Evolutionary conservation across 2,888 invertebrate genomes (phyloP), one percentile per base, ranked within the genome.

Genomic region (Epiblema foenella): DNA sequence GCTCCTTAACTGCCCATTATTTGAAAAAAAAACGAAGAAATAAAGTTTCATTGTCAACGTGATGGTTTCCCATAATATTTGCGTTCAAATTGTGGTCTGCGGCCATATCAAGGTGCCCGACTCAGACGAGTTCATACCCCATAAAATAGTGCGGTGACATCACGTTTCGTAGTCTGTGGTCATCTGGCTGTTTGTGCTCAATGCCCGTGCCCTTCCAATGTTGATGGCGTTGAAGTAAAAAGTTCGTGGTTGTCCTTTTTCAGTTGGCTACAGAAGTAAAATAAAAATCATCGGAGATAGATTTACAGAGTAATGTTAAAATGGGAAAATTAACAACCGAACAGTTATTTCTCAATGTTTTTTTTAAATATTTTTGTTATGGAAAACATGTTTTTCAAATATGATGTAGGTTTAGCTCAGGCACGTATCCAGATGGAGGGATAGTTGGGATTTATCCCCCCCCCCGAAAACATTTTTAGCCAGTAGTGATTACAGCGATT

Each of bases 61-160:
- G 63, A 63, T 66, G 70, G 65, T 54, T 84, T 81, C 77, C 75
- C 83, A 83, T 81, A 83, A 84, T 85, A 82, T 86, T 85, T 84
- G 83, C 78, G 75, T 56, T 56, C 81, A 79, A 79, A 73, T 37
- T 83, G 83, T 73, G 85, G 85, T 81, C 73, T 12, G 59, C 58
- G 74, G 85, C 88, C 88, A 80, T 88, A 85, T 80, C 85, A 83
- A 77, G 79, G 79, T 73, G 75, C 69, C 78, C 80, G 78, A 63
- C 67, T 58, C 71, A 51, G 77, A 79, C 85, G 81, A 81, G 83
- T 87, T 87, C 86, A 85, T 86, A 86, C 84, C 81, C 82, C 84
- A 85, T 86, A 88, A 89, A 87, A 81, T 74, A 76, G 77, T 77
- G 79, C 74, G 76, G 78, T 78, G 77, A 74, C 74, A 72, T 59